phyloP scores from a whole-genome alignment of 2,113 vertebrate genomes.

The Coryphaenoides rupestris region DNA sequence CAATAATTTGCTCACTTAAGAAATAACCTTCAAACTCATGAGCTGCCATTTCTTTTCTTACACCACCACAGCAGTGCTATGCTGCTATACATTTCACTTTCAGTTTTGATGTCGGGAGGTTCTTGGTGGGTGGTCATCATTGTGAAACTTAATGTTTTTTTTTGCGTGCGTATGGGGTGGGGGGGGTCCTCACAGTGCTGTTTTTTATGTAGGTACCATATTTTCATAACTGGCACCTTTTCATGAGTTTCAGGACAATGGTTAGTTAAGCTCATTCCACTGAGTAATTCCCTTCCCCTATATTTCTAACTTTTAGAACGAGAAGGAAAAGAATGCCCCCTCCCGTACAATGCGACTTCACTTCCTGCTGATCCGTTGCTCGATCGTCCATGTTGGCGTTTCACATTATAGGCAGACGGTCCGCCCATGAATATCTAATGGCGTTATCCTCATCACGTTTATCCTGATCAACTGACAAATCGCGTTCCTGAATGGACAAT shows the following conservation, averaged over 20 bases:
- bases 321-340: constrained; percentile 26
- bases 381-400: background rate
- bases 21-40: too few relatives aligned
- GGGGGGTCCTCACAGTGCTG: too few relatives aligned
- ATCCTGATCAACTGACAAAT: background rate
- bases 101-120: too few relatives aligned
- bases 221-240: background rate
- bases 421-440: too few relatives aligned
- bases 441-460: background rate
- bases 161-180: too few relatives aligned
- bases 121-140: too few relatives aligned
- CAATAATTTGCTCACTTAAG: too few relatives aligned
- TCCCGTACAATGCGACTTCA: constrained; percentile 36
- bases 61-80: too few relatives aligned
- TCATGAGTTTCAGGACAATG: constrained; percentile 16
- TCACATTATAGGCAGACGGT: background rate
- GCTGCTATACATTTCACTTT: too few relatives aligned
- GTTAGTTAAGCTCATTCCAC: constrained; percentile 50
- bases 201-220: too few relatives aligned
- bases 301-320: constrained; percentile 8
- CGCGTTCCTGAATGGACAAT: constrained; percentile 16
- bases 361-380: constrained; percentile 9
- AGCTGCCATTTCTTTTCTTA: too few relatives aligned
- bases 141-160: too few relatives aligned
- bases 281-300: constrained; percentile 36